A percentile compares a stretch with the other conserved stretches of the same genome.
phyloP scores from a whole-genome alignment of 2,797 vertebrate genomes.

The Poeciliopsis turneri region DNA sequence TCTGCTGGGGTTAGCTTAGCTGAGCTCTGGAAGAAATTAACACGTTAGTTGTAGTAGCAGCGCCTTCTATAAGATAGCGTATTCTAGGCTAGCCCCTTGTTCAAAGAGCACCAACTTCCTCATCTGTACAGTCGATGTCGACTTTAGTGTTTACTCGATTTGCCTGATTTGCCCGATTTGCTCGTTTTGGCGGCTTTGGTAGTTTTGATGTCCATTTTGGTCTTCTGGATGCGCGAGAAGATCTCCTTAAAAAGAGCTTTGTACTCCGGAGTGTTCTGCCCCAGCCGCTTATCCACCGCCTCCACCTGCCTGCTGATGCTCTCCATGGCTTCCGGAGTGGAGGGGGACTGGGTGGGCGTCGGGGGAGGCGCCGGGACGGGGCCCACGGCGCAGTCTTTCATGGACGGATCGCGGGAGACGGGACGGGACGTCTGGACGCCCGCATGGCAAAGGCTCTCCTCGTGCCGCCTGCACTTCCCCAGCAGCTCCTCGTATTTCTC shows the following conservation, averaged over 20 bases:
- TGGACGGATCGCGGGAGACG: constrained; percentile 95
- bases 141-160: constrained; percentile 72
- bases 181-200: constrained; percentile 80
- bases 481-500: constrained; percentile 97
- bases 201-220: constrained; percentile 94
- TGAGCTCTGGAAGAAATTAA: constrained; percentile 22
- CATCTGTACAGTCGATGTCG: neutral
- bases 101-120: constrained; percentile 24
- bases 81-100: neutral
- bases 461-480: constrained; percentile 91
- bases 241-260: constrained; percentile 99
- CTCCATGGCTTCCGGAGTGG: constrained; percentile 85
- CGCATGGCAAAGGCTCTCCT: constrained; percentile 89
- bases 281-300: constrained; percentile 92
- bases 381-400: constrained; percentile 88
- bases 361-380: constrained; percentile 70
- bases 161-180: constrained; percentile 73
- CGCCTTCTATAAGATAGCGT: constrained; percentile 23
- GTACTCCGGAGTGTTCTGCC: constrained; percentile 96
- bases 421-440: constrained; percentile 95
- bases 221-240: constrained; percentile 98
- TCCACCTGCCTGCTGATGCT: constrained; percentile 92
- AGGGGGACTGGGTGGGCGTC: constrained; percentile 83
- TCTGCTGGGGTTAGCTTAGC: constrained; percentile 2
- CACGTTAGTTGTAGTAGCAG: neutral